Evolutionary conservation across 2,113 vertebrate species (phyloP).

Genomic region (Lycaon pictus): DNA sequence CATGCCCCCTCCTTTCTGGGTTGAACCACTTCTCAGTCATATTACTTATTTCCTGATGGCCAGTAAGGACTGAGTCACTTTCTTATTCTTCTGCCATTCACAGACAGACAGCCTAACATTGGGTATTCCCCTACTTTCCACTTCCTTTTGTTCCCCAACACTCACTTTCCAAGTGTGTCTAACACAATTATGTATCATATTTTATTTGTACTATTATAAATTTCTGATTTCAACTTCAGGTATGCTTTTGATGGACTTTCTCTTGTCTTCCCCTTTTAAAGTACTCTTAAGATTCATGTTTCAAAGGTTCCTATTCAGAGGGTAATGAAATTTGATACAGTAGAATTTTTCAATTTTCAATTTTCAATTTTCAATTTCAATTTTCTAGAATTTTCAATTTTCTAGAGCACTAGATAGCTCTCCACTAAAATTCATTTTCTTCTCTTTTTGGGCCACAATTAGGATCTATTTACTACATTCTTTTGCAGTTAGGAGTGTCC

Average conservation of each 20-base stretch:
- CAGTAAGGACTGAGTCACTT: not conserved
- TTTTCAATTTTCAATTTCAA: too few relatives aligned
- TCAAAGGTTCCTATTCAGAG: not conserved
- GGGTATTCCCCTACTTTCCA: not conserved
- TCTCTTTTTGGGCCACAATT: not conserved
- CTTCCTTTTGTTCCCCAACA: not conserved
- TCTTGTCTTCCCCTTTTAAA: not conserved
- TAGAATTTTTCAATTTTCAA: not conserved
- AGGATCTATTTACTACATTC: not conserved
- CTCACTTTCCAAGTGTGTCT: not conserved
- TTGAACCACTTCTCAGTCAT: not conserved
- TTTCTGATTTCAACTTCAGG: not conserved
- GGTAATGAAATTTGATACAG: not conserved
- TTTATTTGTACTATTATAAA: not conserved
- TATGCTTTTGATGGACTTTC: not conserved
- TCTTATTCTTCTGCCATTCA: not conserved
- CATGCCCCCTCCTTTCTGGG: not conserved
- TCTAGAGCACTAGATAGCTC: not conserved
- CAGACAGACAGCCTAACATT: not conserved
- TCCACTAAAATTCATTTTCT: constrained; percentile 13
- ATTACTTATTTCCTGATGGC: not conserved
- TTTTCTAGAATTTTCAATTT: too few relatives aligned
- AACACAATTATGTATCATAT: not conserved
- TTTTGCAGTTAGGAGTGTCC: not conserved
- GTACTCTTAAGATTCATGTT: not conserved